These are phyloP conservation scores for Stenopsyche tienmushanensis DNA, from an alignment of 1,140 invertebrate species.

Conservation along the genomic window DNA sequence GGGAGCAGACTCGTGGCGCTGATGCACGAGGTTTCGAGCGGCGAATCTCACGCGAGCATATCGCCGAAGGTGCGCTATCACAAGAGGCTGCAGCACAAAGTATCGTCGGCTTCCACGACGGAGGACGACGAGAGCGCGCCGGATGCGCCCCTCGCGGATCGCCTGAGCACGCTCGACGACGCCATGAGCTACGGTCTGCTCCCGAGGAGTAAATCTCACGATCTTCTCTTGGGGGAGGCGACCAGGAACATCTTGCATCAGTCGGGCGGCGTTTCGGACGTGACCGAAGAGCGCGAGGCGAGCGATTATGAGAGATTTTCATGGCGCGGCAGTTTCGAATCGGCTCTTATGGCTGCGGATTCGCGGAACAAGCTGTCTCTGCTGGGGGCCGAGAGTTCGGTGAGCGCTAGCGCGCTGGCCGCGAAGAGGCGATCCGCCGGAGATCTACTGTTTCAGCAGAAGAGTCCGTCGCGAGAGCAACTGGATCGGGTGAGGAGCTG, in stretches of 20 bases:
- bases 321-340: conserved; percentile 88
- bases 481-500: conserved; percentile 75
- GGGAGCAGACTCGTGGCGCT: conserved; percentile 83
- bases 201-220: conserved; percentile 75
- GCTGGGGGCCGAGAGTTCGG: conserved; percentile 65
- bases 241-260: conserved; percentile 51
- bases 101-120: conserved; percentile 70
- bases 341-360: conserved; percentile 78
- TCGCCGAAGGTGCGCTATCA: conserved; percentile 55
- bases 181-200: conserved; percentile 48
- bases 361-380: conserved; percentile 75
- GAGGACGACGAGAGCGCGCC: conserved; percentile 76
- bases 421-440: conserved; percentile 77
- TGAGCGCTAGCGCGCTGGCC: conserved; percentile 64
- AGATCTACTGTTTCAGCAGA: conserved; percentile 73
- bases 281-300: conserved; percentile 70
- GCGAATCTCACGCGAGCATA: conserved; percentile 57
- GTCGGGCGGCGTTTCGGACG: conserved; percentile 54
- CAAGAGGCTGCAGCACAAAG: conserved; percentile 57
- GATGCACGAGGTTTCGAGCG: conserved; percentile 89
- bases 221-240: conserved; percentile 65
- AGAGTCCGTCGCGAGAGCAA: conserved; percentile 72
- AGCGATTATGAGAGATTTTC: conserved; percentile 87
- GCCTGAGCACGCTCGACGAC: conserved; percentile 28
- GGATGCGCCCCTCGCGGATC: conserved; percentile 49